Conservation (phyloP, 2,888 invertebrate genomes). For the Euproctis similis region DNA sequence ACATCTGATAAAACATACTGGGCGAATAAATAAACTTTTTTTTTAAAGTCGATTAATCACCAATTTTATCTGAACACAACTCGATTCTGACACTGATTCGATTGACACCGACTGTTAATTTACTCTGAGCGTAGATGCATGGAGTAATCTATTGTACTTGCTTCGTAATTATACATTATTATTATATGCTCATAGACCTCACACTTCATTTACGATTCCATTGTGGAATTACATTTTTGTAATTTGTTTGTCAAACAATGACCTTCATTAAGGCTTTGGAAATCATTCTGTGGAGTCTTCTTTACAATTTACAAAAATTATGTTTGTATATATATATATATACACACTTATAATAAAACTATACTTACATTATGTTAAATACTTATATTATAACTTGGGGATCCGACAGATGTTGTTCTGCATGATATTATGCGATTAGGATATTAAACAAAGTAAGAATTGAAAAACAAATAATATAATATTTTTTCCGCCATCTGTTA, state of each 20-base stretch:
- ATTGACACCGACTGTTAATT: constrained; percentile 33
- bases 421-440: too few species aligned
- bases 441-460: too few species aligned
- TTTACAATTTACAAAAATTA: not conserved
- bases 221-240: constrained; percentile 5
- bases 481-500: too few species aligned
- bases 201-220: constrained; percentile 7
- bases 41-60: constrained; percentile 23
- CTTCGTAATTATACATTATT: constrained; percentile 24
- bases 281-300: not conserved
- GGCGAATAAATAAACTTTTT: too few species aligned
- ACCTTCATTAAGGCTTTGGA: not conserved
- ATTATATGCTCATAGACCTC: constrained; percentile 1
- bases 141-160: constrained; percentile 26
- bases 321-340: too few species aligned
- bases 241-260: constrained; percentile 9
- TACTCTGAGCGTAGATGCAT: constrained; percentile 19
- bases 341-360: too few species aligned
- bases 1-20: too few species aligned
- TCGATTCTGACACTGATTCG: constrained; percentile 18
- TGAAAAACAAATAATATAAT: too few species aligned
- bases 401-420: too few species aligned
- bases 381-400: too few species aligned
- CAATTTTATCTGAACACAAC: constrained; percentile 15
- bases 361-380: too few species aligned